Evolutionary conservation across 1,140 invertebrate species (phyloP).

Genomic region (Batillaria attramentaria): DNA sequence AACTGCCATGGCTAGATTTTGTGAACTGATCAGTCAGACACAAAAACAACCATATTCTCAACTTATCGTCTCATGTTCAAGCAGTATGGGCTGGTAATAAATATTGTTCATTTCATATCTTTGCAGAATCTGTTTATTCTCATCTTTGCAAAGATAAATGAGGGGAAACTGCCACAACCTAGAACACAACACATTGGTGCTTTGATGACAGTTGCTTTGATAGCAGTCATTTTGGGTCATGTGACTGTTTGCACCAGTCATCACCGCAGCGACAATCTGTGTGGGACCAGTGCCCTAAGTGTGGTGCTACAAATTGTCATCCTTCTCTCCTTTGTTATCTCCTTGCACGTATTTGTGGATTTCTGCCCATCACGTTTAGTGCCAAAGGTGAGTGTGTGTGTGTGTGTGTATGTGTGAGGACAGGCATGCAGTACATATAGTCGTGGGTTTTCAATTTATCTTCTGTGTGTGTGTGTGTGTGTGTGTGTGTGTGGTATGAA

Average conservation of each 20-base stretch:
- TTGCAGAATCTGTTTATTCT: no score
- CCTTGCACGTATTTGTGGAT: background rate
- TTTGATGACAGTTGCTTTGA: background rate
- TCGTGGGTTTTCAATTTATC: background rate
- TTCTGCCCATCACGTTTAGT: background rate
- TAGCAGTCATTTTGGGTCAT: slow-evolving; percentile 42
- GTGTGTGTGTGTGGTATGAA: no score
- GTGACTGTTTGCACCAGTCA: slow-evolving; percentile 55
- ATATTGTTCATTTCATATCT: no score
- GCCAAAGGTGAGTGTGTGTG: background rate
- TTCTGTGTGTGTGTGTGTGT: background rate
- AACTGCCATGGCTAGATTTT: no score
- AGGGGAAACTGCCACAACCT: no score
- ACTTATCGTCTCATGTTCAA: no score
- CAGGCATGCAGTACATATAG: background rate
- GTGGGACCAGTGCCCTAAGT: slow-evolving; percentile 9
- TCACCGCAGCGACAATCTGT: slow-evolving; percentile 39
- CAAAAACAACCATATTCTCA: no score
- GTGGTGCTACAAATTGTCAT: slow-evolving; percentile 12
- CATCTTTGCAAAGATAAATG: no score
- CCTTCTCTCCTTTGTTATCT: background rate
- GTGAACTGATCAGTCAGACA: no score
- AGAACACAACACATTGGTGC: no score
- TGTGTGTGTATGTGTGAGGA: background rate
- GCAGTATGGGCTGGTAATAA: no score